A percentile compares a stretch with the other conserved stretches of the same genome.
Conservation (phyloP, 2,888 invertebrate genomes). For the Phalera bucephala region DNA sequence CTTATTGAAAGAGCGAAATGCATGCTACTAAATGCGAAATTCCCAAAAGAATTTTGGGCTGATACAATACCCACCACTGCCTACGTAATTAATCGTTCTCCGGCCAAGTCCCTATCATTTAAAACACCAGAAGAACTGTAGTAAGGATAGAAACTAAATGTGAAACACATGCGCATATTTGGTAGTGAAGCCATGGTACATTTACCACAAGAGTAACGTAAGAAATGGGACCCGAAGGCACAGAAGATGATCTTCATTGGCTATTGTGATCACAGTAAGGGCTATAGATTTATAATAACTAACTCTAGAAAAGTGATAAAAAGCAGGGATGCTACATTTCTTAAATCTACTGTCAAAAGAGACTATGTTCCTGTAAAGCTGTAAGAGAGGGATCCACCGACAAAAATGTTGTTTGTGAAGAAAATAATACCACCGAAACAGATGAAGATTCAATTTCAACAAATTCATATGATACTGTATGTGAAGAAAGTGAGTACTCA, state of each 20-base stretch:
- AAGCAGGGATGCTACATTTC: conserved; percentile 15
- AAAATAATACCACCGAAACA: too few species aligned
- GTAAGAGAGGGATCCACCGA: too few species aligned
- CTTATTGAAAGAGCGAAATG: conserved; percentile 12
- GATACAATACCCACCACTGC: conserved; percentile 14
- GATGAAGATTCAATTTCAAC: too few species aligned
- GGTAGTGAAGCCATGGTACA: conserved; percentile 36
- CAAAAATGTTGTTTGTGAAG: too few species aligned
- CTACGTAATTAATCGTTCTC: conserved; percentile 3
- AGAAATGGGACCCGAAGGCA: conserved; percentile 35
- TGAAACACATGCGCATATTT: conserved; percentile 42
- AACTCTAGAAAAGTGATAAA: conserved; percentile 4
- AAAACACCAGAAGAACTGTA: conserved; percentile 40
- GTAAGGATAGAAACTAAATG: conserved; percentile 37
- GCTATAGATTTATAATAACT: conserved; percentile 26
- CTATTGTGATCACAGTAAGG: conserved; percentile 18
- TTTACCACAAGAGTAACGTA: conserved; percentile 19
- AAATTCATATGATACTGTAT: too few species aligned
- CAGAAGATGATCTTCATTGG: conserved; percentile 13
- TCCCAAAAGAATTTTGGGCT: conserved; percentile 18
- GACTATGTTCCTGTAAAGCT: conserved; percentile 7
- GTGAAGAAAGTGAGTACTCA: too few species aligned
- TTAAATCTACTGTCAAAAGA: conserved; percentile 10
- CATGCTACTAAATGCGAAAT: conserved; percentile 3
- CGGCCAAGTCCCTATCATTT: not conserved